These are phyloP conservation scores for Trissonchulus latispiculum DNA, from an alignment of 2,888 invertebrate species.

Conservation along the genomic window DNA sequence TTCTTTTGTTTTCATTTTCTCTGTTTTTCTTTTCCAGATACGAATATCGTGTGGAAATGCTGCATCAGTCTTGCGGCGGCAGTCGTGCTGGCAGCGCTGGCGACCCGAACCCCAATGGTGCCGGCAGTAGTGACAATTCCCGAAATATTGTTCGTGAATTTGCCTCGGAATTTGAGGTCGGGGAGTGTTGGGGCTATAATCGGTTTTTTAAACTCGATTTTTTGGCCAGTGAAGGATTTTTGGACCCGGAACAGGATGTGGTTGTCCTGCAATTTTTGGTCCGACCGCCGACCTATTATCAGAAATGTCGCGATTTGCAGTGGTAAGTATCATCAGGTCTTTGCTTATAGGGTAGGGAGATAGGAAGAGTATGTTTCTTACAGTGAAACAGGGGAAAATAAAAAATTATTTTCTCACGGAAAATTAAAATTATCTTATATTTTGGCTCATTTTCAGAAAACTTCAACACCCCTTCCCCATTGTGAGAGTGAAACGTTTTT, in stretches of 20 bases:
- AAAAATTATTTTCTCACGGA: too few relatives aligned
- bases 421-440: too few relatives aligned
- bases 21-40: conserved; percentile 61
- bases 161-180: conserved; percentile 88
- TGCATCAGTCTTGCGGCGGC: conserved; percentile 79
- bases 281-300: conserved; percentile 81
- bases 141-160: conserved; percentile 80
- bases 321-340: conserved; percentile 56
- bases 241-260: conserved; percentile 70
- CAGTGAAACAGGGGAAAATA: too few relatives aligned
- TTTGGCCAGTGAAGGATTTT: conserved; percentile 76
- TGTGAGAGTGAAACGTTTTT: too few relatives aligned
- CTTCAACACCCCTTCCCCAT: too few relatives aligned
- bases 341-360: not conserved
- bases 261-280: conserved; percentile 79
- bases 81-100: too few relatives aligned
- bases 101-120: too few relatives aligned
- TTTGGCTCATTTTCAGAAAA: too few relatives aligned
- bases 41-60: conserved; percentile 87
- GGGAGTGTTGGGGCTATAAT: conserved; percentile 93
- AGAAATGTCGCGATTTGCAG: conserved; percentile 81
- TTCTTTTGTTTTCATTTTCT: too few relatives aligned
- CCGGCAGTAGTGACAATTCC: conserved; percentile 58
- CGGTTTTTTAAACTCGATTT: conserved; percentile 79
- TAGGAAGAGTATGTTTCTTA: not conserved